Evolutionary conservation across 2,888 invertebrate species (phyloP), one percentile per base, ranked within the genome.

Genomic region (Drosophila siamana): DNA sequence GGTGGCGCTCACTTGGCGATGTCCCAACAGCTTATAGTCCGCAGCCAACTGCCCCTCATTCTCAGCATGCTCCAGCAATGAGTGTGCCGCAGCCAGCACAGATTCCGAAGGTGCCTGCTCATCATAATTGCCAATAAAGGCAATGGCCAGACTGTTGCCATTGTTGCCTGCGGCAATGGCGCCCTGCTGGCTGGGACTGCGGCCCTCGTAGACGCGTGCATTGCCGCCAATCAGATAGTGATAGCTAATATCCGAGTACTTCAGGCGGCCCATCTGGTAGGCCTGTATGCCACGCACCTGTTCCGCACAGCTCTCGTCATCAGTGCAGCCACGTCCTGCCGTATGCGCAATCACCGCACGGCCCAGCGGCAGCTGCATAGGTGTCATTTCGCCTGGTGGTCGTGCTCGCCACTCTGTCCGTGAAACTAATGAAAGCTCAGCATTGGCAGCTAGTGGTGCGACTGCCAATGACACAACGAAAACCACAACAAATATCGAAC

Each of bases 171-270:
- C 93, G 0, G 95, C 94, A 83, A 96, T 95, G 0, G 96, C 95
- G 0, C 96, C 96, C 47, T 94, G 92, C 56, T 91, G 90, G 65
- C 94, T 93, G 95, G 96, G 95, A 0, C 95, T 95, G 16, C 96
- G 94, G 4, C 95, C 96, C 78, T 93, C 94, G 88, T 96, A 96
- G 0, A 94, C 95, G 0, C 94, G 93, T 0, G 96, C 96, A 81
- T 96, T 96, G 4, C 95, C 95, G 0, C 96, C 97, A 1, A 97
- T 93, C 8, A 97, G 89, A 80, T 96, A 97, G 89, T 96, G 97
- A 91, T 96, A 96, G 0, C 93, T 95, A 19, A 96, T 96, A 85
- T 96, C 96, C 60, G 92, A 93, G 94, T 95, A 95, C 0, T 92
- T 82, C 13, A 86, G 84, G 28, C 92, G 91, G 50, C 94, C 94